Conservation (phyloP, 2,888 invertebrate species). For the Cryptus viduatorius region DNA sequence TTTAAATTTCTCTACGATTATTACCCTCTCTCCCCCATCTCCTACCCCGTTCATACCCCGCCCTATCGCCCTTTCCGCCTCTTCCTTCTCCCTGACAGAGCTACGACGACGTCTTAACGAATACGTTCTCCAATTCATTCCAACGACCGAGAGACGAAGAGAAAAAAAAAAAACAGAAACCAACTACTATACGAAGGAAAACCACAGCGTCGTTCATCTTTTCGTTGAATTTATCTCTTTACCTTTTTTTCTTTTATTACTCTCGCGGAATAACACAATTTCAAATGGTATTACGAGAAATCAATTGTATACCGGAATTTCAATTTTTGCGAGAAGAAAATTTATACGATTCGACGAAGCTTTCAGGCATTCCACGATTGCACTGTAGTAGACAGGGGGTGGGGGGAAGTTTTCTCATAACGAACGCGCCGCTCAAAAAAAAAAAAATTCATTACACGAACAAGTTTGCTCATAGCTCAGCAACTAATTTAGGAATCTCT, state of each 20-base stretch:
- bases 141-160: slow-evolving; percentile 29
- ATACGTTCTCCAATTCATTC: slow-evolving; percentile 61
- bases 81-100: slow-evolving; percentile 56
- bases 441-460: slow-evolving; percentile 4
- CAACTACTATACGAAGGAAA: slow-evolving; percentile 64
- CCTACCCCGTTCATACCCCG: slow-evolving; percentile 17
- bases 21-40: slow-evolving; percentile 48
- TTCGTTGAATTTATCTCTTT: slow-evolving; percentile 45
- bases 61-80: slow-evolving; percentile 18
- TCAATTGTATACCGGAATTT: slow-evolving; percentile 16
- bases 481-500: slow-evolving; percentile 28
- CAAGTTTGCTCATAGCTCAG: not conserved
- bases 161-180: slow-evolving; percentile 48
- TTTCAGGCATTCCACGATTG: not conserved
- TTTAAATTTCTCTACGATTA: slow-evolving; percentile 69
- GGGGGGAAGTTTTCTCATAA: not conserved
- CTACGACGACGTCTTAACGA: slow-evolving; percentile 52
- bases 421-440: not conserved
- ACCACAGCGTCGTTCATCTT: slow-evolving; percentile 65
- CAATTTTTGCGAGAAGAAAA: not conserved
- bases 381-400: not conserved
- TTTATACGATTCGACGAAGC: not conserved
- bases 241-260: slow-evolving; percentile 8
- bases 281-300: slow-evolving; percentile 18
- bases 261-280: slow-evolving; percentile 6